Evolutionary conservation across 1,140 invertebrate species (phyloP).

Genomic region (Drosophila virilis): DNA sequence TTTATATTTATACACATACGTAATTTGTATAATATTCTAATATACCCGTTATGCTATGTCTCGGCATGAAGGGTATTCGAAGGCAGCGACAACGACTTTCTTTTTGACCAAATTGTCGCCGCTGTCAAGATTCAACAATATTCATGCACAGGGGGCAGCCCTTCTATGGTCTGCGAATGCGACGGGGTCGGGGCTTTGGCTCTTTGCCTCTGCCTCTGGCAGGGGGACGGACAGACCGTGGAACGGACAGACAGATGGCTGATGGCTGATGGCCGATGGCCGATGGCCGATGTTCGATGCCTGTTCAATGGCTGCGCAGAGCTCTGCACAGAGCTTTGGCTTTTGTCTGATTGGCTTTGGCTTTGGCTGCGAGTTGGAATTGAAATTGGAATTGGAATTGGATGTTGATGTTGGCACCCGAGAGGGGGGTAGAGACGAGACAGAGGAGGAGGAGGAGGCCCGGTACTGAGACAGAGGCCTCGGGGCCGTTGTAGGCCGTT

Average conservation of each 20-base stretch:
- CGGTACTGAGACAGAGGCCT: constrained; percentile 22
- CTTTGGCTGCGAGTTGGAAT: constrained; percentile 21
- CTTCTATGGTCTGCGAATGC: constrained; percentile 45
- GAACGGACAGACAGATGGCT: constrained; percentile 10
- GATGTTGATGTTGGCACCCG: constrained; percentile 58
- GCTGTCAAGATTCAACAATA: constrained; percentile 50
- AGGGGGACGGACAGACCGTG: constrained; percentile 5
- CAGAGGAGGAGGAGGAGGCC: background rate
- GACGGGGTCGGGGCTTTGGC: constrained; percentile 25
- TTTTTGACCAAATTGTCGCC: constrained; percentile 69
- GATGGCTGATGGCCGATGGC: constrained; percentile 9
- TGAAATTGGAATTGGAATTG: constrained; percentile 39
- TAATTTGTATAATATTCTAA: background rate
- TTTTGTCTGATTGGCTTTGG: constrained; percentile 45
- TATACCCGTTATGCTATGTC: background rate
- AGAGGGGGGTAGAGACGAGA: background rate
- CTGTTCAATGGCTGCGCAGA: constrained; percentile 38
- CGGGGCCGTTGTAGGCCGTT: constrained; percentile 80
- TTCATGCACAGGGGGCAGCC: constrained; percentile 43
- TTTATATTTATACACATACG: no score
- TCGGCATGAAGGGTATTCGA: constrained; percentile 18
- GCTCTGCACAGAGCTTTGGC: constrained; percentile 25
- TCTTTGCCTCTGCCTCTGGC: constrained; percentile 29
- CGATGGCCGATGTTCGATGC: constrained; percentile 21
- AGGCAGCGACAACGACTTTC: constrained; percentile 65